A percentile compares a stretch with the other conserved stretches of the same genome.
Conservation (phyloP, 2,888 invertebrate genomes). For the Polyploca ridens region DNA sequence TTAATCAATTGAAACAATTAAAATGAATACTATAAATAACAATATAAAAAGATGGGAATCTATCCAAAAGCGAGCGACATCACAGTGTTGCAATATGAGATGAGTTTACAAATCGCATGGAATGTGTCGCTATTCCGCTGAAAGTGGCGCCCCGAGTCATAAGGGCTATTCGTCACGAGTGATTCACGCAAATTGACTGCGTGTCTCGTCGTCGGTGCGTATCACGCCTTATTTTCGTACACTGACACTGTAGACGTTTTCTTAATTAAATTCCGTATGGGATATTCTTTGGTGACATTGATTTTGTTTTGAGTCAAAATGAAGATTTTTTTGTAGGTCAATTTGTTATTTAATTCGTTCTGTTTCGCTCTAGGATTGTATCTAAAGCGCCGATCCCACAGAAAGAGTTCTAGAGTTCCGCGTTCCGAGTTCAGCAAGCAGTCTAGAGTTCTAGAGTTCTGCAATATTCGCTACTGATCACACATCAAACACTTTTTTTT, state of each 20-base stretch:
- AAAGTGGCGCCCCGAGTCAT: slow-evolving; percentile 13
- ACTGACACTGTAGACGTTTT: slow-evolving; percentile 5
- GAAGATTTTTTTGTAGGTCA: neutral
- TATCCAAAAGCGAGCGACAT: neutral
- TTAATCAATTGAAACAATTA: too few species aligned
- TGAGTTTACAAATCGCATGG: neutral
- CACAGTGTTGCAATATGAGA: neutral
- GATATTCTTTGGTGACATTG: neutral
- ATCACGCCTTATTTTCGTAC: slow-evolving; percentile 31
- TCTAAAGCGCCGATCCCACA: too few species aligned
- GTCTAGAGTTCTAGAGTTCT: too few species aligned
- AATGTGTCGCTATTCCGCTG: neutral
- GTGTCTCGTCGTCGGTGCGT: slow-evolving; percentile 20
- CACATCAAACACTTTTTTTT: too few species aligned
- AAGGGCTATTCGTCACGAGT: slow-evolving; percentile 30
- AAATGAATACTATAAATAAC: neutral
- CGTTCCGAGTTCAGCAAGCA: too few species aligned
- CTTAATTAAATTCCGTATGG: neutral
- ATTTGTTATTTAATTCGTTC: neutral
- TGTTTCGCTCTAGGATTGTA: too few species aligned
- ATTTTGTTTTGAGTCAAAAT: neutral
- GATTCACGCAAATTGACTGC: slow-evolving; percentile 25
- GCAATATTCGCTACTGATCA: too few species aligned
- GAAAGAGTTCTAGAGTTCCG: too few species aligned
- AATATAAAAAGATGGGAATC: neutral